Base-by-base conservation (phyloP, 2,888 invertebrate genomes). In the Lamproptera curius region DNA sequence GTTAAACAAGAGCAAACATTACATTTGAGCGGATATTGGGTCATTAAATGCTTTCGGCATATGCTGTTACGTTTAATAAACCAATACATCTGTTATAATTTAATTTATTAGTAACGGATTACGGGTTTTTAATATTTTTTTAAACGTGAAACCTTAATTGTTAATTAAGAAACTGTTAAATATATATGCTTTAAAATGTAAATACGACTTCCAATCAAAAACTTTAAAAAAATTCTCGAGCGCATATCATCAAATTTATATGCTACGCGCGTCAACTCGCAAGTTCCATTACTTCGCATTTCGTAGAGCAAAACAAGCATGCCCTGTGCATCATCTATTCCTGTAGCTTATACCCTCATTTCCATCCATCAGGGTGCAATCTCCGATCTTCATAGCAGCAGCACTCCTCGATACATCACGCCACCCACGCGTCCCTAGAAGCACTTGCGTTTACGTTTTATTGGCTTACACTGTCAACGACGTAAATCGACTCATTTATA, bases 351-450 rank as follows among this genome's bases (percentile, higher is more conserved):
- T 53, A 58, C n/a, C n/a, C 65, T 62, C 65, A 61, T 64, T 65
- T 64, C 57, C 65, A 73, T 75, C 69, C 70, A 67, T 74, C 74
- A 73, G 65, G 40, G 51, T 52, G 61, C 63, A 68, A 75, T 75
- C 73, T 73, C 62, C 60, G 66, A 75, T 74, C 73, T 65, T 57
- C 58, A 53, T 51, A 52, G 53, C 52, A 47, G 51, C 55, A 50
- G 53, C 50, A 50, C 53, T 52, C 39, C 42, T 56, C 61, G 51
- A 64, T 70, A 64, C 59, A 62, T 65, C 61, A 64, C 26, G 38
- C 62, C 68, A 60, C 72, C 72, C 65, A 72, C 71, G 50, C 55
- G 34, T 15, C 13, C 11, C 23, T 20, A 16, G 34, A 14, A 35
- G 46, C 40, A 34, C 15, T 42, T 42, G 6, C 13, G 33, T 42